Evolutionary conservation across 2,888 invertebrate genomes (phyloP), one percentile per base, ranked within the genome.

Genomic region (Volucella zonaria): DNA sequence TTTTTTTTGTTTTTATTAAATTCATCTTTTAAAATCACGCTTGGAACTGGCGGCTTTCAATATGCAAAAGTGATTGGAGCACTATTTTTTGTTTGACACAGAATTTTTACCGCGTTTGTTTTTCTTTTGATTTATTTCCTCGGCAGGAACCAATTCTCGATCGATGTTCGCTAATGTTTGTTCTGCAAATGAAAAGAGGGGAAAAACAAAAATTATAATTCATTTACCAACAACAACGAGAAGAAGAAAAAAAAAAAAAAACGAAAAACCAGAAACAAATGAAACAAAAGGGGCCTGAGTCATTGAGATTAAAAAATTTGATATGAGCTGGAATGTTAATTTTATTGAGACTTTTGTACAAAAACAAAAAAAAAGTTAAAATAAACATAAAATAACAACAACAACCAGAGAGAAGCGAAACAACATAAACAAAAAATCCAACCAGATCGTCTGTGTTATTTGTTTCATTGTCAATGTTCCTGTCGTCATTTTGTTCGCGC

Each of bases 311-410:
- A 75, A 45, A 23, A 18, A 79, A 75, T 49, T 67, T 56, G 40
- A 62, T 75, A 79, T 76, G 54, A 75, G 31, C 49, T 80, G 83
- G 83, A 80, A 83, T 83, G 83, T 83, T 75, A 83, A 75, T 79
- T 78, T 82, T 74, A 52, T 66, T 71, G 54, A 59, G 47, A 15
- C 59, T 67, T 70, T 31, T 40, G 49, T 58, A 49, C 56, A n/a
- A 43, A 61, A 61, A 56, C 56, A 15, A 38, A 64, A 51, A n/a
- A 58, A 31, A 45, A 15, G 8, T 6, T 14, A 62, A 43, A 54
- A 9, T 51, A 51, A 45, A 52, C 11, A 23, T 10, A 49, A 40
- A 42, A 15, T 6, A 38, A 58, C 45, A 56, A 45, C 31, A n/a
- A 15, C 70, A 31, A 31, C 31, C 31, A 31, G 45, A 45, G 12